Evolutionary conservation across 2,797 vertebrate species (phyloP).

Genomic region (Xerus rutilus): DNA sequence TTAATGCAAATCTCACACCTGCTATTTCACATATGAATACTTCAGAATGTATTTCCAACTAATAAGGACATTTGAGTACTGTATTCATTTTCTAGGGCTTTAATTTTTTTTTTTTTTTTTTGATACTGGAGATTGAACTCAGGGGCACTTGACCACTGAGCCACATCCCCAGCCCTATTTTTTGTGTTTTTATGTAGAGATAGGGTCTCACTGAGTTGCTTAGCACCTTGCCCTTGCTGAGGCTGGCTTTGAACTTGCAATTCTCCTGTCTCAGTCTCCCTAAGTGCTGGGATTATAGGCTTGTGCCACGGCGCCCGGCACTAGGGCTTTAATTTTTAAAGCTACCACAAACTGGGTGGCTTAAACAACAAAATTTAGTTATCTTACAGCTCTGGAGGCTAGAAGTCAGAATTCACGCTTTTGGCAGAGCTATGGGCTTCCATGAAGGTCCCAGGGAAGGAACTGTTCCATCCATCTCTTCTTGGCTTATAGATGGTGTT

Average conservation of each 20-base stretch:
- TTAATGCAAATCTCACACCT: neutral
- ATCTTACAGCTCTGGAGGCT: neutral
- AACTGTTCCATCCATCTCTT: neutral
- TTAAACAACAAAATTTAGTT: neutral
- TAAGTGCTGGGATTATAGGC: too few species aligned
- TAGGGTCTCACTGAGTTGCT: too few species aligned
- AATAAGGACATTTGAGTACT: neutral
- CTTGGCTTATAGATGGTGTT: too few species aligned
- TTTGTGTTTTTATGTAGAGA: too few species aligned
- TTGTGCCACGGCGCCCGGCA: neutral
- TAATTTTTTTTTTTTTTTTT: neutral
- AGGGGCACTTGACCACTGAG: too few species aligned
- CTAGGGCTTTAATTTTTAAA: neutral
- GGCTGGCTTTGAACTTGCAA: too few species aligned
- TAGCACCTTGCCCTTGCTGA: too few species aligned
- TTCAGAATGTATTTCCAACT: neutral
- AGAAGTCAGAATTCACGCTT: neutral
- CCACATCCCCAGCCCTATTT: too few species aligned
- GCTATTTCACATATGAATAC: neutral
- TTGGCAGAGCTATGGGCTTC: neutral
- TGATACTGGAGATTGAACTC: too few species aligned
- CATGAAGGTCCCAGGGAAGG: too few species aligned
- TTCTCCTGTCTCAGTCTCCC: too few species aligned
- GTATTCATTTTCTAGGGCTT: neutral
- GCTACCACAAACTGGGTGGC: neutral